Evolutionary conservation across 2,113 vertebrate species (phyloP), one percentile per base, ranked within the genome.

Genomic region (Vanacampus margaritifer): DNA sequence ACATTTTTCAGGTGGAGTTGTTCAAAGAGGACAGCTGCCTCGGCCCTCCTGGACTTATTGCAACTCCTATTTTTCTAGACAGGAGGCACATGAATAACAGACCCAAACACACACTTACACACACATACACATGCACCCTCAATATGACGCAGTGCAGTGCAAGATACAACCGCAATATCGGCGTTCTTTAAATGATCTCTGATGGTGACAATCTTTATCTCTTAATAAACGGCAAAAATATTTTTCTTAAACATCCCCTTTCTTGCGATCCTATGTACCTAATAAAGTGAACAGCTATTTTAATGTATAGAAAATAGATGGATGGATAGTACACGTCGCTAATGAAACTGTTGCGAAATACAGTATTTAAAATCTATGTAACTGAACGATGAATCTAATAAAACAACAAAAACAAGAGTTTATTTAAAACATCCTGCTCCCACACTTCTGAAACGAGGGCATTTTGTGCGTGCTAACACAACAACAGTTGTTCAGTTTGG

Each of bases 1-100:
- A 65, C 46, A 75, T 80, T 80, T 77, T 39, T 78, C 69, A 80
- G 65, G 73, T 73, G 41, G 65, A 77, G 74, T 36, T 56, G 50
- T 65, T 73, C 64, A 51, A 62, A 50, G 62, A 70, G 46, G 66
- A 79, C 53, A 61, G 72, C 53, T 53, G 50, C 64, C 54, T 46
- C 36, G 65, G 65, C 68, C 54, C 39, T 41, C 17, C 36, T 46
- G 65, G 68, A 72, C 63, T 65, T 73, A 70, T 21, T 69, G 67
- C 64, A 36, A 58, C 62, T 65, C 35, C 77, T 36, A 71, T 69
- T 73, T 53, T 75, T 57, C 64, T 43, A 10, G 68, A 69, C 50
- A 73, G 24, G 36, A 54, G 61, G 23, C 17, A 65, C 73, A 72
- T 53, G 50, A 76, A 63, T 65, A 68, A 73, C 23, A 56, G 39